Percentiles rank a stretch among this genome's conserved stretches.
Conservation (phyloP, 2,888 invertebrate genomes). For the Sphaeridia pumilis region DNA sequence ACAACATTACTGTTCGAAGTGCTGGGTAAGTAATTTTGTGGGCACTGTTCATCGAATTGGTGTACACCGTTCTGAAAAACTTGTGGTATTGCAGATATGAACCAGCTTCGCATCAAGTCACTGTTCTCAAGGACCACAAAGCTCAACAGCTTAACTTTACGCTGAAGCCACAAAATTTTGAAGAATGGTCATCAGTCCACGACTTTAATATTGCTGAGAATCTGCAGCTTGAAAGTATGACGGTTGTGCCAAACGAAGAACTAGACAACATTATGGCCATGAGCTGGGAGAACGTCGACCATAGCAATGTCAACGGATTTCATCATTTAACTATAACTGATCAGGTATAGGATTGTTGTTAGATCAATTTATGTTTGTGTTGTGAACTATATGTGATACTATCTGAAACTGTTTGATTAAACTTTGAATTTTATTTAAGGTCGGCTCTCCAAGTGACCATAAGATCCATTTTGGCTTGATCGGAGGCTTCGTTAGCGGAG, state of each 20-base stretch:
- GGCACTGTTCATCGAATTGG: neutral
- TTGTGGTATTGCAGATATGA: constrained; percentile 47
- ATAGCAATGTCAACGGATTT: constrained; percentile 19
- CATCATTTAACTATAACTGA: constrained; percentile 30
- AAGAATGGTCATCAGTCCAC: constrained; percentile 39
- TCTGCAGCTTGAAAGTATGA: constrained; percentile 49
- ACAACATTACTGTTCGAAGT: constrained; percentile 62
- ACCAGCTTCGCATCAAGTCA: constrained; percentile 51
- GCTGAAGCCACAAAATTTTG: constrained; percentile 37
- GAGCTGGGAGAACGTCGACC: constrained; percentile 28
- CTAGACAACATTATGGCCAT: constrained; percentile 22
- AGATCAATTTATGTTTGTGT: neutral
- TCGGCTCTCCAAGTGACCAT: constrained; percentile 62
- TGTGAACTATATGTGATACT: neutral
- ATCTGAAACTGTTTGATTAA: constrained; percentile 1
- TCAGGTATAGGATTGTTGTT: constrained; percentile 10
- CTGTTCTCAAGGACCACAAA: constrained; percentile 44
- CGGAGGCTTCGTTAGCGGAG: constrained; percentile 71
- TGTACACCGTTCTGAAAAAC: neutral
- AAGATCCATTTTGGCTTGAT: constrained; percentile 74
- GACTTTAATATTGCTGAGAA: constrained; percentile 42
- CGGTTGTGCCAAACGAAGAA: constrained; percentile 15
- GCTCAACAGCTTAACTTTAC: constrained; percentile 40
- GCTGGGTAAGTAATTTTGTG: constrained; percentile 46
- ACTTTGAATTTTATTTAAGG: constrained; percentile 45